These are phyloP conservation scores for Pitangus sulphuratus DNA, from an alignment of 2,797 vertebrate genomes.

Conservation along the genomic window DNA sequence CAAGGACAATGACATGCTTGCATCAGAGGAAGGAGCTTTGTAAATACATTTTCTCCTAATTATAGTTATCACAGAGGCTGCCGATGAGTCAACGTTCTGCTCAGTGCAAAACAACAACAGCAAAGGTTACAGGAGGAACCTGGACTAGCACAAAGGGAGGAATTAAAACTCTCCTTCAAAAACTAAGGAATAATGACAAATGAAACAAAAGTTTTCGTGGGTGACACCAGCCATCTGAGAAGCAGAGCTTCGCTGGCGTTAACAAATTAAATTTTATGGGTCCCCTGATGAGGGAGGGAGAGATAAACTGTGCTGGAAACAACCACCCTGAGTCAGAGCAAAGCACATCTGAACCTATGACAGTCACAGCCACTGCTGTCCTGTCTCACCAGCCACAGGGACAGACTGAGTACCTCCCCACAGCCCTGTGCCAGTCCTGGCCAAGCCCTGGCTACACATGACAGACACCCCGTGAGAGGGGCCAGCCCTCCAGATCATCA, in stretches of 20 bases:
- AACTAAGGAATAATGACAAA: background rate
- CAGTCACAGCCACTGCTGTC: background rate
- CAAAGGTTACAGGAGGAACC: constrained; percentile 15
- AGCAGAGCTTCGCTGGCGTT: fast-evolving
- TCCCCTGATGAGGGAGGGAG: background rate
- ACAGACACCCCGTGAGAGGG: background rate
- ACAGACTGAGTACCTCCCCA: background rate
- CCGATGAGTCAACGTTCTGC: constrained; percentile 38
- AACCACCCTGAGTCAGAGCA: background rate
- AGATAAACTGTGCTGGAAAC: background rate
- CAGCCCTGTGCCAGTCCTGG: background rate
- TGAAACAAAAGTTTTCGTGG: background rate
- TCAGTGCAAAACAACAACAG: constrained; percentile 45
- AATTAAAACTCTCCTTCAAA: background rate
- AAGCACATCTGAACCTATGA: background rate
- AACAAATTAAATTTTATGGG: background rate
- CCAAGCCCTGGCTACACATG: fast-evolving
- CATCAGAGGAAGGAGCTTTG: constrained; percentile 56
- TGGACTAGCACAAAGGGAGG: background rate
- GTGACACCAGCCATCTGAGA: background rate
- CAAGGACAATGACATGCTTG: constrained; percentile 34
- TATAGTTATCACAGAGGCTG: constrained; percentile 60
- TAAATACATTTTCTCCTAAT: constrained; percentile 62
- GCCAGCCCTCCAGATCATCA: fast-evolving
- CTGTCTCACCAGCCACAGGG: fast-evolving